A percentile compares a stretch with the other conserved stretches of the same genome.
Conservation (phyloP, 2,797 vertebrate species). For the Hypotaenidia philippensis region DNA sequence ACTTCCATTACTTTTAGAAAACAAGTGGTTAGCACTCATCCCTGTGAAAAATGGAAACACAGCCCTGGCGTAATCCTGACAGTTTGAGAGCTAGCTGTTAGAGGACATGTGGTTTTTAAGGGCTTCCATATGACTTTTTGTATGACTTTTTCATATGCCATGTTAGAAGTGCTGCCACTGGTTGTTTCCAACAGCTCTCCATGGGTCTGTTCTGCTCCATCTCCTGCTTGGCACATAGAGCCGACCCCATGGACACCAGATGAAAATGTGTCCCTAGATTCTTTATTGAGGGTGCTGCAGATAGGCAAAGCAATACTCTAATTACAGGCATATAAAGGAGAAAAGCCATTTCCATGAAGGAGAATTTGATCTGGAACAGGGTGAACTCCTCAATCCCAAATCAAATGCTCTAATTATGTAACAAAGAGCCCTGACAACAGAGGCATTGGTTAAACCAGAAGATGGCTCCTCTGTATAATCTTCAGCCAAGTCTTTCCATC, state of each 20-base stretch:
- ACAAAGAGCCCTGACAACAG: neutral
- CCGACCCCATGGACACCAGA: neutral
- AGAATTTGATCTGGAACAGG: neutral
- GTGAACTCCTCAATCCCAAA: neutral
- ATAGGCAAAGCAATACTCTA: neutral
- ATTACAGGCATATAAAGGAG: neutral
- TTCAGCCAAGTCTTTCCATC: neutral
- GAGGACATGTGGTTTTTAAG: slow-evolving; percentile 9
- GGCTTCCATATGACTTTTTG: neutral
- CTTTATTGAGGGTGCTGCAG: neutral
- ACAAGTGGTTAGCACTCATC: neutral
- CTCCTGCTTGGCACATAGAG: accelerated
- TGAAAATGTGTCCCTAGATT: neutral
- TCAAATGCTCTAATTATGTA: neutral
- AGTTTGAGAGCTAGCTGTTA: slow-evolving; percentile 1
- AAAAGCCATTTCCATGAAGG: neutral
- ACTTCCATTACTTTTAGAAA: neutral
- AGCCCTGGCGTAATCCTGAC: neutral
- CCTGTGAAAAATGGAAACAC: slow-evolving; percentile 8
- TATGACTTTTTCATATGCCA: neutral
- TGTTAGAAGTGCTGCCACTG: neutral
- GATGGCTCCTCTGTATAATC: neutral
- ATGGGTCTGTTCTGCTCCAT: neutral
- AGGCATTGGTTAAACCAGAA: neutral
- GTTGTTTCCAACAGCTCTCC: neutral